phyloP scores from a whole-genome alignment of 2,113 vertebrate species.

The Leptobrachium leishanense region DNA sequence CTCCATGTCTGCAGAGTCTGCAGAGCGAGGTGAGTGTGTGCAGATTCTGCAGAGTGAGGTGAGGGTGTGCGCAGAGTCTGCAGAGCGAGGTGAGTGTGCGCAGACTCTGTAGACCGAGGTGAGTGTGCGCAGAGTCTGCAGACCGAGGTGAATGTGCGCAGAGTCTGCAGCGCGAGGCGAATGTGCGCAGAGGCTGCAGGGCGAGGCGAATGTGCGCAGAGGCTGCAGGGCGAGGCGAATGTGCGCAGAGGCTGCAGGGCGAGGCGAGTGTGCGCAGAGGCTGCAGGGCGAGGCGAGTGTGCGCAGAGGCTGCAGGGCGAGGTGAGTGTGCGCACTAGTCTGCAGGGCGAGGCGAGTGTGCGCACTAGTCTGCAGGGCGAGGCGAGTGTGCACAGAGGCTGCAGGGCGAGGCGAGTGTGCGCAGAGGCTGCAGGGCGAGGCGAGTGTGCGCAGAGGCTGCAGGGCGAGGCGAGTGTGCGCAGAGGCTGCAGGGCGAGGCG shows the following conservation, averaged over 20 bases:
- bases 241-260: neutral
- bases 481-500: too few species aligned
- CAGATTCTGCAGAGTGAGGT: neutral
- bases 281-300: neutral
- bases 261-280: neutral
- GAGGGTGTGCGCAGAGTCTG: neutral
- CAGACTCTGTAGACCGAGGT: neutral
- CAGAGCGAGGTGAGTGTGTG: neutral
- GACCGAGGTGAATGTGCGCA: neutral
- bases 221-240: neutral
- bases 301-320: neutral
- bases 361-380: neutral
- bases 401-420: too few species aligned
- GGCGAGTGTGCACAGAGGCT: too few species aligned
- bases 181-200: neutral
- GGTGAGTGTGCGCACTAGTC: neutral
- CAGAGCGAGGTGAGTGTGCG: neutral
- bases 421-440: too few species aligned
- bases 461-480: too few species aligned
- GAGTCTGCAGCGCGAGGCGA: neutral
- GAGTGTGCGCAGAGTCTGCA: neutral
- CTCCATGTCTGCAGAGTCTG: constrained; percentile 23
- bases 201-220: neutral
- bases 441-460: too few species aligned
- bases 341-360: neutral